Base-by-base conservation (phyloP, 2,888 invertebrate species). In the Sphecodes monilicornis region DNA sequence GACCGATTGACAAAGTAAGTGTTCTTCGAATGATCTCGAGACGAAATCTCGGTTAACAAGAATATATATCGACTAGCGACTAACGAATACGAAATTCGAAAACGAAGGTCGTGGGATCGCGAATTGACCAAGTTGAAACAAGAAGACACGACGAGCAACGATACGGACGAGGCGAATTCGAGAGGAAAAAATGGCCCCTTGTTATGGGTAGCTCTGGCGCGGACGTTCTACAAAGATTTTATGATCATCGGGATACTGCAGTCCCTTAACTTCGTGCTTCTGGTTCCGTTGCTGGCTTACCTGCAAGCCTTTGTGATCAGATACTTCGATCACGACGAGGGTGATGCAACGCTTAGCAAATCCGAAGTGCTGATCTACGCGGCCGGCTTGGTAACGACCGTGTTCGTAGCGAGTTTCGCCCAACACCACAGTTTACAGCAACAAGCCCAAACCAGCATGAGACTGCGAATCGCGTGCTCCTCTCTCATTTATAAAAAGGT, bases 401-500 rank as follows among this genome's bases (percentile, higher is more conserved):
- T 95, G 1, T 71, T 95, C 0, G 46, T 93, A 0, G 84, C 92
- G 1, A 93, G 95, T 43, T 93, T 95, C 57, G 60, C 95, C 0
- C 87, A 93, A 57, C 95, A 96, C 88, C 96, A 96, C 80, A 89
- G 92, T 1, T 0, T 2, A 29, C 94, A 94, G 76, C 87, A 95
- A 0, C 92, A 94, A 54, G 91, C 94, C 16, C 90, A 95, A n/a
- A 77, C 93, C 95, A 76, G 97, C 97, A 96, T 97, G 95, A 95
- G 96, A 87, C 95, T 97, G 91, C 95, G 97, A 43, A 95, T 97
- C 5, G 97, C 97, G 0, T 96, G 96, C 84, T 97, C 97, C 89
- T 96, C 97, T 0, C 94, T 97, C 3, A 95, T 97, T 87, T 97
- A 97, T 91, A 95, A 96, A 93, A 97, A 97, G 96, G 97, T 97